phyloP scores from a whole-genome alignment of 2,797 vertebrate genomes.

The Neosilurus hyrtlii region DNA sequence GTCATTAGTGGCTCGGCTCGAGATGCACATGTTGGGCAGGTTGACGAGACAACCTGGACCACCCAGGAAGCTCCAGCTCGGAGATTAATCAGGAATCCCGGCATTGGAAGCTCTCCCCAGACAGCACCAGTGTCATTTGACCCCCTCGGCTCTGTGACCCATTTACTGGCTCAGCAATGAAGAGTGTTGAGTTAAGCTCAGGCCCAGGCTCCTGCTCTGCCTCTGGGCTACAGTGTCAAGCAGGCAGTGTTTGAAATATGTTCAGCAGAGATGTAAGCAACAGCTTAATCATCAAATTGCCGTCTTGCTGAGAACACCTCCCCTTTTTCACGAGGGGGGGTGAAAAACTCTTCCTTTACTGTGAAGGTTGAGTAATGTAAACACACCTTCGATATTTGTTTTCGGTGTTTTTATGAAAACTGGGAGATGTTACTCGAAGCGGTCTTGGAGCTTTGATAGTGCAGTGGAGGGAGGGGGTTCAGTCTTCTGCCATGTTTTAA shows the following conservation, averaged over 20 bases:
- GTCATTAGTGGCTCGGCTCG: conserved; percentile 65
- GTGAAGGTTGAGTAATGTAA: conserved; percentile 25
- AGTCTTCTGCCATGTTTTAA: conserved; percentile 61
- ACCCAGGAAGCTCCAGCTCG: conserved; percentile 67
- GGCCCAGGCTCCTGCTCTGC: conserved; percentile 27
- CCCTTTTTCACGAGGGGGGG: conserved; percentile 1
- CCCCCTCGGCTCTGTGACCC: conserved; percentile 60
- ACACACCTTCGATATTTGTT: conserved; percentile 31
- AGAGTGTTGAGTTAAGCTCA: conserved; percentile 48
- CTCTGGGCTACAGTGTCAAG: conserved; percentile 31
- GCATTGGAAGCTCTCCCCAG: conserved; percentile 58
- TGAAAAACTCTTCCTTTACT: conserved; percentile 29
- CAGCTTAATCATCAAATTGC: conserved; percentile 42
- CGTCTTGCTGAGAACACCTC: conserved; percentile 1
- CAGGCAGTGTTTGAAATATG: conserved; percentile 48
- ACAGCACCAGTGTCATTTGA: conserved; percentile 67
- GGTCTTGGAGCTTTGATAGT: background rate
- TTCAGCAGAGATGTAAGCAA: conserved; percentile 53
- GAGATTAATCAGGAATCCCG: conserved; percentile 69
- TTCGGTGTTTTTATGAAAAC: background rate
- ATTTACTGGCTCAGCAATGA: conserved; percentile 48
- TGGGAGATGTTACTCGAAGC: conserved; percentile 1
- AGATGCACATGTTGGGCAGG: conserved; percentile 55
- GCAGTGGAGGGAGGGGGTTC: conserved; percentile 15
- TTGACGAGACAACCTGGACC: conserved; percentile 70